These are phyloP conservation scores for Phylloscopus whistleri DNA, from an alignment of 2,113 vertebrate species.

Conservation along the genomic window DNA sequence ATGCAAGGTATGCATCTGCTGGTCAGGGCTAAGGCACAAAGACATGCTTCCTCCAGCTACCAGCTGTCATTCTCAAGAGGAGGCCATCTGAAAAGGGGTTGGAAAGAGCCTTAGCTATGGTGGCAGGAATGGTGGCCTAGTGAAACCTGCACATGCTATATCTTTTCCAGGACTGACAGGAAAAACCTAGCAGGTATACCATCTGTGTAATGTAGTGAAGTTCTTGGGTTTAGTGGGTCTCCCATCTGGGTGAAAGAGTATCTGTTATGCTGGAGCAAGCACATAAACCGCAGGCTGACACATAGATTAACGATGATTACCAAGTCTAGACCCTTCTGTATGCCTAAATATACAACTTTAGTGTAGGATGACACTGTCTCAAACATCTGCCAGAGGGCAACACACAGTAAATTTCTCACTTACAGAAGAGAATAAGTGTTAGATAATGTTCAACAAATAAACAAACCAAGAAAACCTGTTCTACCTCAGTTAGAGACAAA, in stretches of 20 bases:
- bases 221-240: slow-evolving; percentile 7
- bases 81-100: not conserved
- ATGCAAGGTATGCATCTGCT: not conserved
- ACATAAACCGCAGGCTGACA: slow-evolving; percentile 48
- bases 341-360: slow-evolving; percentile 35
- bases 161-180: slow-evolving; percentile 9
- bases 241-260: not conserved
- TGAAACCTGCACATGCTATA: not conserved
- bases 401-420: slow-evolving; percentile 33
- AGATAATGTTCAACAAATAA: slow-evolving; percentile 40
- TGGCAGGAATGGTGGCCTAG: not conserved
- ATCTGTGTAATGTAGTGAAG: not conserved
- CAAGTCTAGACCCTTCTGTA: not conserved
- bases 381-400: slow-evolving; percentile 44
- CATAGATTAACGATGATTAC: slow-evolving; percentile 30
- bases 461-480: slow-evolving; percentile 39
- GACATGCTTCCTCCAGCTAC: not conserved
- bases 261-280: not conserved
- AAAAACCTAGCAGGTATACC: not conserved
- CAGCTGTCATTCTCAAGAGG: not conserved
- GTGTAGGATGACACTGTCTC: slow-evolving; percentile 35
- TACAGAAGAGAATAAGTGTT: not conserved
- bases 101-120: not conserved
- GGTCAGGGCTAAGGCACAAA: not conserved
- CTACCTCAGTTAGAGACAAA: slow-evolving; percentile 9